Conservation (phyloP, 2,888 invertebrate species). For the Alviniconcha strummeri region DNA sequence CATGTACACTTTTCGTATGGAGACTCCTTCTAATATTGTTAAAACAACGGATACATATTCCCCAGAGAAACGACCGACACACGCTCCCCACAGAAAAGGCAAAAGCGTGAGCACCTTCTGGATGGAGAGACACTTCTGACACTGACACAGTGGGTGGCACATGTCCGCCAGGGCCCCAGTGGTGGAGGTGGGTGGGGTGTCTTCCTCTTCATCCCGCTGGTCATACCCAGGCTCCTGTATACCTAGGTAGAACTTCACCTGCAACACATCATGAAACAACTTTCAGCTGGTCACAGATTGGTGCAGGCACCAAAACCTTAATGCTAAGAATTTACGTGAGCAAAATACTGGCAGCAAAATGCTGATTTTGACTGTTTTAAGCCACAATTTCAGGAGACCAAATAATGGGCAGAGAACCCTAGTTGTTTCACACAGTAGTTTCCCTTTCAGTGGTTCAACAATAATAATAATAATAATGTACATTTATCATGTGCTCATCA, state of each 20-base stretch:
- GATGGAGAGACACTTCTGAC: constrained; percentile 63
- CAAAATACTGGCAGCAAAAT: too few relatives aligned
- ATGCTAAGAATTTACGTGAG: too few relatives aligned
- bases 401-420: too few relatives aligned
- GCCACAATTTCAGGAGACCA: too few relatives aligned
- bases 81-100: too few relatives aligned
- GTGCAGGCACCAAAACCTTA: too few relatives aligned
- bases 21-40: constrained; percentile 67
- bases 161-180: constrained; percentile 42
- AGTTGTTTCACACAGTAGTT: too few relatives aligned
- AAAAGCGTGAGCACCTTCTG: constrained; percentile 41
- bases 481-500: too few relatives aligned
- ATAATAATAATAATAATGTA: too few relatives aligned
- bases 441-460: too few relatives aligned
- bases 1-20: constrained; percentile 60
- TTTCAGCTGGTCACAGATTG: too few relatives aligned
- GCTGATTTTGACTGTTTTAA: too few relatives aligned
- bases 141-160: constrained; percentile 73
- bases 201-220: constrained; percentile 46
- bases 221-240: constrained; percentile 48
- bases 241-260: constrained; percentile 67
- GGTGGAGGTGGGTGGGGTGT: background rate
- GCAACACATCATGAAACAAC: background rate
- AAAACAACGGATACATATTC: constrained; percentile 71
- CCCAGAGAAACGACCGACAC: background rate